Evolutionary conservation across 2,888 invertebrate genomes (phyloP), one percentile per base, ranked within the genome.

Genomic region (Drosophila putrida): DNA sequence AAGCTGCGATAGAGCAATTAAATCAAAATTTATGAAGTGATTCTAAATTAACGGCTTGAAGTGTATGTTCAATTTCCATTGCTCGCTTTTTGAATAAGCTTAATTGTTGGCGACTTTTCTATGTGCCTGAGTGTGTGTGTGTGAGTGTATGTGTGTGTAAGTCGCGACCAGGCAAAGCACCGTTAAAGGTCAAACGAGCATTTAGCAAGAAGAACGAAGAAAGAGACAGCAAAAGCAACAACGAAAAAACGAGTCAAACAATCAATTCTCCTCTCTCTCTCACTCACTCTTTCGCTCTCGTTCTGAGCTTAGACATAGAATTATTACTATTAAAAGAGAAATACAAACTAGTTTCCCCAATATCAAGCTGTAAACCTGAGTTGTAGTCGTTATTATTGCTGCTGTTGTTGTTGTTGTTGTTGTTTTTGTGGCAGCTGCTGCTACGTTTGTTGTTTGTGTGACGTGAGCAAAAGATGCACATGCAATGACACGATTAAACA

Each of bases 151-250:
- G 25, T 60, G 62, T 67, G 59, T 53, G 53, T 67, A 69, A 76
- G 77, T 69, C 59, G 78, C 77, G 70, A 76, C 63, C 73, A 73
- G 69, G 65, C 74, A 78, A 74, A 82, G 79, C 74, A 75, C 85
- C 84, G 89, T 84, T 85, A 85, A 85, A 85, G 85, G 89, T 85
- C 85, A 85, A 89, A 84, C 55, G 88, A 87, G 65, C 84, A 84
- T 74, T 85, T 72, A 73, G 68, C 79, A 60, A 75, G 57, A 79
- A 50, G n/a, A n/a, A 67, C 51, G 57, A 54, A 28, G 33, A 68
- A 65, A 25, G 43, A 61, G 58, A 41, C 43, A 33, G 39, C 50
- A 50, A 41, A 39, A 9, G 57, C 60, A 38, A 20, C 3, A 64
- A 70, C 67, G 61, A 49, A 57, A 81, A 82, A 57, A 64, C 51